phyloP scores from a whole-genome alignment of 2,888 invertebrate genomes.

The Sesia apiformis region DNA sequence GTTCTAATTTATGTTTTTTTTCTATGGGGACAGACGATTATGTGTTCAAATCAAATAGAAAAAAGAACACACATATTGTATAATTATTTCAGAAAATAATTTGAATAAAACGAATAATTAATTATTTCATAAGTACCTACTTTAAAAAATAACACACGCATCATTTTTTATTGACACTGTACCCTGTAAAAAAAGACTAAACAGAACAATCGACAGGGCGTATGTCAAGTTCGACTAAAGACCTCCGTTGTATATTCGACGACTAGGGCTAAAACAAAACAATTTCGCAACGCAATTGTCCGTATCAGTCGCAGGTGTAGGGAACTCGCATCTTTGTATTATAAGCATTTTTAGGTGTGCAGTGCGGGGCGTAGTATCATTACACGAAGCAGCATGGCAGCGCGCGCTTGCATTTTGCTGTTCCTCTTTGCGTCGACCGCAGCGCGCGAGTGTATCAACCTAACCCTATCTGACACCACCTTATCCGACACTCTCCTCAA shows the following conservation, averaged over 20 bases:
- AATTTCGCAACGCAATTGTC: constrained; percentile 34
- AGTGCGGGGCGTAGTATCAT: constrained; percentile 28
- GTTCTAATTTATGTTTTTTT: too few species aligned
- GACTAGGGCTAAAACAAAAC: constrained; percentile 1
- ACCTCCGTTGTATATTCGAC: not conserved
- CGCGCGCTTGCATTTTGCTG: constrained; percentile 56
- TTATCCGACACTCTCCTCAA: constrained; percentile 21
- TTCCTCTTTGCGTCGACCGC: constrained; percentile 26
- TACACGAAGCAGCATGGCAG: constrained; percentile 48
- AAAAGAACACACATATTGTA: too few species aligned
- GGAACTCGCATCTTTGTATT: not conserved
- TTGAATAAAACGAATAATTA: too few species aligned
- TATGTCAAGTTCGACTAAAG: not conserved
- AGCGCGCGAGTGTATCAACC: constrained; percentile 59
- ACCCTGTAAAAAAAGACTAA: too few species aligned
- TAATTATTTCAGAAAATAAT: too few species aligned
- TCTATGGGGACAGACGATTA: too few species aligned
- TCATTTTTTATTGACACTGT: too few species aligned
- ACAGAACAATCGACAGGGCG: too few species aligned
- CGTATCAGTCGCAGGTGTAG: not conserved
- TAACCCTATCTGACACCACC: constrained; percentile 45
- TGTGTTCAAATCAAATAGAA: too few species aligned
- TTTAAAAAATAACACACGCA: too few species aligned
- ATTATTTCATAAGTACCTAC: too few species aligned
- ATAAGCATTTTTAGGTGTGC: not conserved